Conservation (phyloP, 2,888 invertebrate species). For the Metallyticus violacea region DNA sequence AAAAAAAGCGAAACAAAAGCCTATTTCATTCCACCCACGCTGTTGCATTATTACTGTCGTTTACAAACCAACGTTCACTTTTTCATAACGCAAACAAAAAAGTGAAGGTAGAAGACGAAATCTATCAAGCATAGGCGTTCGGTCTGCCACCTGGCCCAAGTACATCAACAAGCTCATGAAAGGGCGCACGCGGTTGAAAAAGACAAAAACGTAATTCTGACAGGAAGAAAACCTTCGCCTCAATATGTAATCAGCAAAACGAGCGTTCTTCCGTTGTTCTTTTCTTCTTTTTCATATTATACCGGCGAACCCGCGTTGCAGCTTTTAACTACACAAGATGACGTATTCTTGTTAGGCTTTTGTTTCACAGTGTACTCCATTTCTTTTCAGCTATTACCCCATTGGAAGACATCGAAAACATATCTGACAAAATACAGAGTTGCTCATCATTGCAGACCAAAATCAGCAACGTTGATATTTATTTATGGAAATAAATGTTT, state of each 20-base stretch:
- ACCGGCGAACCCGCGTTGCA: not conserved
- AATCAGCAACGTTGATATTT: no score
- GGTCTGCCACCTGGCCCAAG: conserved; percentile 1
- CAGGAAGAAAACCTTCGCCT: not conserved
- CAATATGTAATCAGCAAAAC: conserved; percentile 23
- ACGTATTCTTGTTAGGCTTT: no score
- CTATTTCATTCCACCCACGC: not conserved
- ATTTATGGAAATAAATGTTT: no score
- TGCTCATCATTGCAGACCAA: no score
- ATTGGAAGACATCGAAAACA: no score
- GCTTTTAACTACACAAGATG: no score
- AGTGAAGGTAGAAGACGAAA: no score
- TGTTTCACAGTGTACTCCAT: no score
- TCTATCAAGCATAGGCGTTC: no score
- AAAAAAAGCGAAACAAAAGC: not conserved
- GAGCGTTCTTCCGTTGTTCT: conserved; percentile 21
- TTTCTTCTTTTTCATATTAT: not conserved
- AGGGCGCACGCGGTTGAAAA: not conserved
- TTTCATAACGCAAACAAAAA: not conserved
- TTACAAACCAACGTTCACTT: not conserved
- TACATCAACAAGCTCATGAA: not conserved
- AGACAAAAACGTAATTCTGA: not conserved
- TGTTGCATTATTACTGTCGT: not conserved
- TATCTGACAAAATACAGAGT: no score
- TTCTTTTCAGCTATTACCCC: no score